Conservation (phyloP, 2,888 invertebrate species). For the Chelonus formosanus region DNA sequence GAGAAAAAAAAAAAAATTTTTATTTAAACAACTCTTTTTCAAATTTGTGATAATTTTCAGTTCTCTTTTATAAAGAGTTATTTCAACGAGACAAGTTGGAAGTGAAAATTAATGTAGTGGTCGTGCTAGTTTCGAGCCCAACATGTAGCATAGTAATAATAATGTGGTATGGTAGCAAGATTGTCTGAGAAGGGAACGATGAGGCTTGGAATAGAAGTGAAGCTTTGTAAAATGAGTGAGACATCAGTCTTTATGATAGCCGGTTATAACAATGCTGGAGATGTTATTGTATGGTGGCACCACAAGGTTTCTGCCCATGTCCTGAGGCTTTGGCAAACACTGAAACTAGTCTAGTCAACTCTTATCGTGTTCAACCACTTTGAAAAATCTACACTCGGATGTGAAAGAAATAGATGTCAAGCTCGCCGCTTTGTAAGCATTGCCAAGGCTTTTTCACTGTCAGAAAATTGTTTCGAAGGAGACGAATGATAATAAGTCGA, state of each 20-base stretch:
- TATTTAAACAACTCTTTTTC: too few species aligned
- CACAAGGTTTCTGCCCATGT: constrained; percentile 25
- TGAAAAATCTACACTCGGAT: too few species aligned
- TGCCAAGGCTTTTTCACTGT: constrained; percentile 1
- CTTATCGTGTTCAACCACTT: background rate
- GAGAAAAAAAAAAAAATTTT: too few species aligned
- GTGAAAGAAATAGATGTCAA: background rate
- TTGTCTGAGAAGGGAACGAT: too few species aligned
- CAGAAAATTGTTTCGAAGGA: background rate
- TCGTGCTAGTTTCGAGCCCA: too few species aligned
- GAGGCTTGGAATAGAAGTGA: too few species aligned
- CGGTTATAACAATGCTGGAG: constrained; percentile 50
- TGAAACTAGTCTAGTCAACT: constrained; percentile 13
- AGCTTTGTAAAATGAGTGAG: constrained; percentile 51
- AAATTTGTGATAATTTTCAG: too few species aligned
- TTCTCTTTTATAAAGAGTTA: too few species aligned
- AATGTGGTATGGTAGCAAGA: too few species aligned
- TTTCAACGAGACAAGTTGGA: too few species aligned
- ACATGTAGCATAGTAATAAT: too few species aligned
- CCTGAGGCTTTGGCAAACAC: constrained; percentile 36
- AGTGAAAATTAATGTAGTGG: too few species aligned
- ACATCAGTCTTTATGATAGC: constrained; percentile 52
- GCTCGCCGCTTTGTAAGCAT: background rate
- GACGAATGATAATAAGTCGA: background rate
- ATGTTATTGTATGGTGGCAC: constrained; percentile 45